Conservation (phyloP, 2,113 vertebrate species). For the Acrocephalus arundinaceus region DNA sequence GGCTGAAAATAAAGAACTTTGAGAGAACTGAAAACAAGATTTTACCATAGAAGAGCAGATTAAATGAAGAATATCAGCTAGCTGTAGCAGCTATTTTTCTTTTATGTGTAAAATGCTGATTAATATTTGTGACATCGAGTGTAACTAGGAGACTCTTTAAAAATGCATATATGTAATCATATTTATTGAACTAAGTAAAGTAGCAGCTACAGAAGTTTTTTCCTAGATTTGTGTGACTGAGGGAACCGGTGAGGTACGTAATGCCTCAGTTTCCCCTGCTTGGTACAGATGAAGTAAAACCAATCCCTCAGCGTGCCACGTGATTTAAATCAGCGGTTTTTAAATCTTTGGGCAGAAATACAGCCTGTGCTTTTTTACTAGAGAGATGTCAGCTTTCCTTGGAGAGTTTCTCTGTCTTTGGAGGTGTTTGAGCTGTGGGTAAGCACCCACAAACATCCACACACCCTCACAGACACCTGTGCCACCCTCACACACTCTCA, state of each 20-base stretch:
- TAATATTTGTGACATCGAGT: not conserved
- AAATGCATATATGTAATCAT: not conserved
- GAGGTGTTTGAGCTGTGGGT: not conserved
- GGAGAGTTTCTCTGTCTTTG: accelerated
- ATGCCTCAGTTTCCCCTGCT: not conserved
- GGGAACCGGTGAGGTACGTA: not conserved
- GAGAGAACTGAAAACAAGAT: not conserved
- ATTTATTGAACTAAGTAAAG: not conserved
- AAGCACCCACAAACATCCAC: no score
- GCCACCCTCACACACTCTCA: no score
- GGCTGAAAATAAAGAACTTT: not conserved
- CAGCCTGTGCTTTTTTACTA: no score
- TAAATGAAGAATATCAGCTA: not conserved
- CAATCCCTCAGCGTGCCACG: accelerated
- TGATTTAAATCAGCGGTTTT: not conserved
- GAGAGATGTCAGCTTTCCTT: not conserved
- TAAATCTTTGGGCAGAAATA: not conserved
- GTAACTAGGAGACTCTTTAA: not conserved
- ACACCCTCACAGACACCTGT: no score
- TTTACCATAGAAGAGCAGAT: not conserved
- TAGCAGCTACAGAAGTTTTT: not conserved
- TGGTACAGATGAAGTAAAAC: accelerated
- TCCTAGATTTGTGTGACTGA: not conserved
- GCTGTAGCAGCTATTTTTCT: not conserved
- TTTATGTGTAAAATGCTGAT: not conserved